Percentiles rank a stretch among this genome's conserved stretches.
Evolutionary conservation across 2,113 vertebrate genomes (phyloP).

Genomic region (Typhlomys cinereus): DNA sequence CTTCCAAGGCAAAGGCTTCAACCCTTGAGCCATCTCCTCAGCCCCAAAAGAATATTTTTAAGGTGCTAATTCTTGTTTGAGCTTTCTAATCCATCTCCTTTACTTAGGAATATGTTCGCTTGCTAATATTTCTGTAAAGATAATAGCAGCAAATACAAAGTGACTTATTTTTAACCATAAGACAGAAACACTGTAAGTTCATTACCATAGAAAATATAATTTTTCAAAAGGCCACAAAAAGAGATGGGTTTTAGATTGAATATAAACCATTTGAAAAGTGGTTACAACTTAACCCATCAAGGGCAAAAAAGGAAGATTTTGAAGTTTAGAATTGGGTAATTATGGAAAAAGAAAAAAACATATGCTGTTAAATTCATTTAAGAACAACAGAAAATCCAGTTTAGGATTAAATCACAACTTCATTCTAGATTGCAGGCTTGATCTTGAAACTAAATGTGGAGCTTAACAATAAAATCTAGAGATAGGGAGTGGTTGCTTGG

Average conservation of each 20-base stretch:
- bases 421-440: not conserved
- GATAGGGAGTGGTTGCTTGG: not conserved
- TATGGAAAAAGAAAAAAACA: not conserved
- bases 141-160: not conserved
- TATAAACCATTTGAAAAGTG: not conserved
- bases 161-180: conserved; percentile 19
- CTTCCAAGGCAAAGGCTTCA: too few species aligned
- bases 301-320: not conserved
- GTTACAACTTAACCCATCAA: not conserved
- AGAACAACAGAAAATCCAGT: not conserved
- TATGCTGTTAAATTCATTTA: not conserved
- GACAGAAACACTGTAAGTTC: not conserved
- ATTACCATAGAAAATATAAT: not conserved
- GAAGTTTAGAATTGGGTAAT: not conserved
- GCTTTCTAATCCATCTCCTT: conserved; percentile 17
- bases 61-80: not conserved
- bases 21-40: not conserved
- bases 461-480: not conserved
- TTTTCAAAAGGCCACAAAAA: not conserved
- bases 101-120: conserved; percentile 14
- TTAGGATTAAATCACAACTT: not conserved
- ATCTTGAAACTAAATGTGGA: not conserved
- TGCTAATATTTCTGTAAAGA: not conserved
- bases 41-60: not conserved
- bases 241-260: not conserved